A percentile compares a stretch with the other conserved stretches of the same genome.
These are phyloP conservation scores for Spheniscus humboldti DNA, from an alignment of 2,797 vertebrate genomes.

Conservation along the genomic window DNA sequence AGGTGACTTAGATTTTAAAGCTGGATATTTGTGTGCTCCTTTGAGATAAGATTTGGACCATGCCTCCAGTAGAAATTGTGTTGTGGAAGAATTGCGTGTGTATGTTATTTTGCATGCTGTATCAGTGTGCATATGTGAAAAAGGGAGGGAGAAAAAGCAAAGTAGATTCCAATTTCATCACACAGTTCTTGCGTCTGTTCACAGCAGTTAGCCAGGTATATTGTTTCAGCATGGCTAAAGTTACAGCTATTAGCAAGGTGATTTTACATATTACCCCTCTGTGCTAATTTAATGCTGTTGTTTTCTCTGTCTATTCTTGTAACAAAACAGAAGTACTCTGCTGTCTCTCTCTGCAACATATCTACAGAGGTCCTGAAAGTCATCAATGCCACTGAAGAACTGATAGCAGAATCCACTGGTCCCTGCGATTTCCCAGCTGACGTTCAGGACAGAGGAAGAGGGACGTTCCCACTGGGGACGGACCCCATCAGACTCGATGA, in stretches of 20 bases:
- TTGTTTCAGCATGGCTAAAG: not conserved
- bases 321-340: conserved; percentile 91
- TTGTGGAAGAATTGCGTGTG: not conserved
- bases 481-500: conserved; percentile 85
- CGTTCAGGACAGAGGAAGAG: conserved; percentile 67
- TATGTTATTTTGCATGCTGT: not conserved
- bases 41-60: not conserved
- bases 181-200: not conserved
- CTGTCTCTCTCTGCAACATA: conserved; percentile 97
- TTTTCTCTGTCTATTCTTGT: conserved; percentile 66
- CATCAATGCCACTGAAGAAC: conserved; percentile 93
- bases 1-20: not conserved
- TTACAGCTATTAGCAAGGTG: not conserved
- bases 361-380: conserved; percentile 97
- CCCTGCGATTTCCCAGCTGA: conserved; percentile 73
- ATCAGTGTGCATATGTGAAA: not conserved
- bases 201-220: not conserved
- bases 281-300: conserved; percentile 67
- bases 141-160: not conserved
- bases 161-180: not conserved
- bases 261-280: not conserved
- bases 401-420: conserved; percentile 87
- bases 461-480: conserved; percentile 76
- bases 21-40: not conserved
- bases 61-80: not conserved